phyloP scores from a whole-genome alignment of 2,888 invertebrate genomes.

The Cactoblastis cactorum region DNA sequence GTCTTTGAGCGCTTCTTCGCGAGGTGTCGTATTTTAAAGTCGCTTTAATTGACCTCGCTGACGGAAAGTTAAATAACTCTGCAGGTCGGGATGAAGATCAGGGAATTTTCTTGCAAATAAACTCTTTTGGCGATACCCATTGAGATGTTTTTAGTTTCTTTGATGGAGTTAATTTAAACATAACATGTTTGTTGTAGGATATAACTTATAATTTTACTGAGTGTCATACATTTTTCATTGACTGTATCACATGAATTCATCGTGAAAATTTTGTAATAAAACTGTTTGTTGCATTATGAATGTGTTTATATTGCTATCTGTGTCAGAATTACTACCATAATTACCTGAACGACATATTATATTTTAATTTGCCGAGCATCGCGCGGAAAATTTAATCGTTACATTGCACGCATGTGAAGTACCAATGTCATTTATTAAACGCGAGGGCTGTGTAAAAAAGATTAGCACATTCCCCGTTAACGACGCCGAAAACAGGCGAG shows the following conservation, averaged over 20 bases:
- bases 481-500: constrained; percentile 71
- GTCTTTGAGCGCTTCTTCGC: constrained; percentile 44
- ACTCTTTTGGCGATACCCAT: background rate
- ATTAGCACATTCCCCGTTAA: constrained; percentile 75
- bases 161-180: background rate
- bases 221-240: background rate
- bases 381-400: constrained; percentile 31
- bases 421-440: constrained; percentile 60
- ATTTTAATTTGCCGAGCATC: constrained; percentile 4
- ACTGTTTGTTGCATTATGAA: background rate
- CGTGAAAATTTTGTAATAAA: background rate
- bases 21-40: constrained; percentile 50
- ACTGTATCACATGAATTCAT: background rate
- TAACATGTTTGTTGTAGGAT: too few species aligned
- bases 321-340: constrained; percentile 1
- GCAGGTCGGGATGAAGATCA: constrained; percentile 8
- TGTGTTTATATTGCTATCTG: background rate
- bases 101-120: constrained; percentile 3
- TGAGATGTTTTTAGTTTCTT: background rate
- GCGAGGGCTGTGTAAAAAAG: constrained; percentile 64
- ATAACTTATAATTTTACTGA: too few species aligned
- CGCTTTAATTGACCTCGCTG: constrained; percentile 46
- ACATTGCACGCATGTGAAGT: constrained; percentile 38
- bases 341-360: background rate
- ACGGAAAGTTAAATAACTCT: constrained; percentile 29